Conservation (phyloP, 2,113 vertebrate species). For the Bettongia penicillata region DNA sequence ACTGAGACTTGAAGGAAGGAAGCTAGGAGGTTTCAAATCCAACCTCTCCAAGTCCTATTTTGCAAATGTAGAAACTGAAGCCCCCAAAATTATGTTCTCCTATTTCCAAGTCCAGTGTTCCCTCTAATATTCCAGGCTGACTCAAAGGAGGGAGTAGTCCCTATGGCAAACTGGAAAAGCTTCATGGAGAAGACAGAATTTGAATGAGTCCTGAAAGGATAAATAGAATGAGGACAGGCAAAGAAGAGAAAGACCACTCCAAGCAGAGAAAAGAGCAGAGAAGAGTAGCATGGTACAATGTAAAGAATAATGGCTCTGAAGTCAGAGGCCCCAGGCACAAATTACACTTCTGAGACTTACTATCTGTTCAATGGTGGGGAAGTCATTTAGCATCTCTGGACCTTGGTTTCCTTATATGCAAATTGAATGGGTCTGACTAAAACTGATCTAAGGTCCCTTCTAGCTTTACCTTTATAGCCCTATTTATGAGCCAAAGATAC, state of each 20-base stretch:
- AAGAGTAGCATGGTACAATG: neutral
- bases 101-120: neutral
- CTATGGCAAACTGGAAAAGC: neutral
- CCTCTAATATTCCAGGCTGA: neutral
- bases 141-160: neutral
- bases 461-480: too few relatives aligned
- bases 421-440: neutral
- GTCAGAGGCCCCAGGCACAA: neutral
- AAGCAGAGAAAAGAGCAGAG: neutral
- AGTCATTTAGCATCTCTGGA: neutral
- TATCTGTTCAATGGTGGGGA: neutral
- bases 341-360: neutral
- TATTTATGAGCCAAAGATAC: too few relatives aligned
- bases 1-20: neutral
- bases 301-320: too few relatives aligned
- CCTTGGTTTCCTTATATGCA: neutral
- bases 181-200: neutral
- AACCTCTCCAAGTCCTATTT: neutral
- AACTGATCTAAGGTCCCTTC: neutral
- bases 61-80: neutral
- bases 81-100: neutral
- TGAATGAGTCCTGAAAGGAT: neutral
- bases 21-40: neutral
- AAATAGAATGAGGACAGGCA: too few relatives aligned
- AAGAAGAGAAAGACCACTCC: neutral